Percentiles rank a stretch among this genome's conserved stretches.
These are phyloP conservation scores for Zygogramma bicolorata DNA, from an alignment of 2,888 invertebrate species.

Conservation along the genomic window DNA sequence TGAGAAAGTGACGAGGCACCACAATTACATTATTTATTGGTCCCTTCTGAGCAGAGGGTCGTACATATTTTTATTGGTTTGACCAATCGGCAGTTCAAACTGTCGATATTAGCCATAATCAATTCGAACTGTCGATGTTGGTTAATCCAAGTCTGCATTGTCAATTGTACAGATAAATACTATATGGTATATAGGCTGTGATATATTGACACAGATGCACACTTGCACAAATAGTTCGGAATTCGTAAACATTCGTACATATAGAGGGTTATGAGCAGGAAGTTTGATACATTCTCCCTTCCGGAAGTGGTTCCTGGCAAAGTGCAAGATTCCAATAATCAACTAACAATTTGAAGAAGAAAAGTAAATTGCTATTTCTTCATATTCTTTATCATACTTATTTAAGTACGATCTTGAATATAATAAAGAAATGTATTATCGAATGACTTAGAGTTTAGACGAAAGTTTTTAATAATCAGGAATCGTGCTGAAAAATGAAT, in stretches of 20 bases:
- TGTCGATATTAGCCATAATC: too few species aligned
- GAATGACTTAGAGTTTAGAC: too few species aligned
- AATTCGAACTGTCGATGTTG: too few species aligned
- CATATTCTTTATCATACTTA: too few species aligned
- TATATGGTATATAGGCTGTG: neutral
- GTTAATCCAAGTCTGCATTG: too few species aligned
- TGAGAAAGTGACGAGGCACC: neutral
- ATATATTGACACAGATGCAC: slow-evolving; percentile 15
- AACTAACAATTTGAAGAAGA: too few species aligned
- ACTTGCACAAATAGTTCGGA: slow-evolving; percentile 6
- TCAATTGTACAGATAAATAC: neutral
- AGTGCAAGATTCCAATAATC: too few species aligned
- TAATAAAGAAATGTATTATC: too few species aligned
- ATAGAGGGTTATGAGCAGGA: neutral
- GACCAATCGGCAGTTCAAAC: too few species aligned
- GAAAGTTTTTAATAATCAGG: too few species aligned
- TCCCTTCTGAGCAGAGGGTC: neutral
- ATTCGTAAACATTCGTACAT: slow-evolving; percentile 10
- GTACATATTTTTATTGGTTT: neutral
- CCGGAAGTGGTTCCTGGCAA: neutral
- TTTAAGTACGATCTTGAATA: too few species aligned
- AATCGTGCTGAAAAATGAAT: too few species aligned
- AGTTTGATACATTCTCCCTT: neutral
- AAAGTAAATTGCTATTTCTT: neutral
- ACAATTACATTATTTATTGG: neutral